Evolutionary conservation across 2,797 vertebrate species (phyloP).

Genomic region (Oryzias dopingdopingensis): DNA sequence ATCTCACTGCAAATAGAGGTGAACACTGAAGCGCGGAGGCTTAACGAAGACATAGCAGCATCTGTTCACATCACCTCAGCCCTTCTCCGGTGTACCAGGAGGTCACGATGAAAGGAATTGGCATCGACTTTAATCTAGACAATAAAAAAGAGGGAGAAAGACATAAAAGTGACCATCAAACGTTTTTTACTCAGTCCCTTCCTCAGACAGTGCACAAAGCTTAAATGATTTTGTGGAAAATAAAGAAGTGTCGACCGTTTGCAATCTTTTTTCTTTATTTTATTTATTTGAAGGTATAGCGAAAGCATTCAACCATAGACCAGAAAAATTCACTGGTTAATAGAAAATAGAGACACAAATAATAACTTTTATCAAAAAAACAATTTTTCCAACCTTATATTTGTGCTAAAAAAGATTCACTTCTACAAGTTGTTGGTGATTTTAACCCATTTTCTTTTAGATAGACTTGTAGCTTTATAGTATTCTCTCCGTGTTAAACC

Average conservation of each 20-base stretch:
- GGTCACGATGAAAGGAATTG: slow-evolving; percentile 44
- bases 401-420: too few relatives aligned
- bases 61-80: slow-evolving; percentile 52
- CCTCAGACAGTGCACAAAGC: slow-evolving; percentile 21
- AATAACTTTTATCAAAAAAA: neutral
- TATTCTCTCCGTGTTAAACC: neutral
- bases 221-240: slow-evolving; percentile 19
- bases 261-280: slow-evolving; percentile 3
- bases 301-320: neutral
- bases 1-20: slow-evolving; percentile 69
- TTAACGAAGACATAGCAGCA: slow-evolving; percentile 66
- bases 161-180: slow-evolving; percentile 43
- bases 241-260: neutral
- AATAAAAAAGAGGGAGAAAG: slow-evolving; percentile 12
- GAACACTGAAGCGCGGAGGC: slow-evolving; percentile 50
- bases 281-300: slow-evolving; percentile 16
- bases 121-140: slow-evolving; percentile 45
- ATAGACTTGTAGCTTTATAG: neutral
- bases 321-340: slow-evolving; percentile 5
- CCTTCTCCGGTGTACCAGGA: slow-evolving; percentile 16
- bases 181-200: slow-evolving; percentile 29
- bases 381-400: neutral
- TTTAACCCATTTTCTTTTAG: neutral
- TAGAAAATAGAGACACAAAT: slow-evolving; percentile 2
- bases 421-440: neutral